Base-by-base conservation (phyloP, 37 sponge, comb jelly and placozoan genomes). In the Cliona cf. orientalis region DNA sequence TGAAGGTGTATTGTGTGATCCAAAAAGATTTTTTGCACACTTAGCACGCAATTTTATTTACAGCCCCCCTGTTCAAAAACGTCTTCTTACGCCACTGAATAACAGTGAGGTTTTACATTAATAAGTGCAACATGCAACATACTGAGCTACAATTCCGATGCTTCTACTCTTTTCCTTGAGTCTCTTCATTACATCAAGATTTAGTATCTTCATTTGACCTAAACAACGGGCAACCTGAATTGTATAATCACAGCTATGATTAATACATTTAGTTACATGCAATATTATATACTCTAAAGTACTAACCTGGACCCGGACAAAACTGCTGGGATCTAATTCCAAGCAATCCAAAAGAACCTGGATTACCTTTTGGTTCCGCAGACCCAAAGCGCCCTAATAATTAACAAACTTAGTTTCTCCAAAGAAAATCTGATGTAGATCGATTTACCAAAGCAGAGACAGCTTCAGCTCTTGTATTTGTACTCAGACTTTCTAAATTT, bases 321-420 rank as follows among this genome's bases (percentile, higher is more conserved):
- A 76, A 5, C n/a, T 55, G 42, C 85, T 85, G 19, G 85, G 85
- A 32, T 85, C 85, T 3, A 85, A 56, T 33, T 77, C 71, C 67
- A 85, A 35, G 29, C 78, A 75, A 12, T 85, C 85, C 7, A 69
- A 22, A 23, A 85, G 62, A n/a, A 35, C 5, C 26, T 77, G 76
- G n/a, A 76, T 33, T 12, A 40, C 25, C 26, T 53, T 83, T 17
- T 23, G 19, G 21, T 39, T 31, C 41, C 42, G 43, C 26, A 46
- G 40, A 0, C 65, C 68, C 32, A 83, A 75, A 6, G 84, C 84
- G 44, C 55, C 42, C 82, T 81, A 65, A 42, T n/a, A n/a, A n/a
- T n/a, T n/a, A n/a, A n/a, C n/a, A n/a, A n/a, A n/a, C n/a, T n/a
- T 19, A 49, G 17, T 19, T 49, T 49, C 55, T 19, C 55, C 11